phyloP scores from a whole-genome alignment of 2,888 invertebrate species.

The Tholera decimalis region DNA sequence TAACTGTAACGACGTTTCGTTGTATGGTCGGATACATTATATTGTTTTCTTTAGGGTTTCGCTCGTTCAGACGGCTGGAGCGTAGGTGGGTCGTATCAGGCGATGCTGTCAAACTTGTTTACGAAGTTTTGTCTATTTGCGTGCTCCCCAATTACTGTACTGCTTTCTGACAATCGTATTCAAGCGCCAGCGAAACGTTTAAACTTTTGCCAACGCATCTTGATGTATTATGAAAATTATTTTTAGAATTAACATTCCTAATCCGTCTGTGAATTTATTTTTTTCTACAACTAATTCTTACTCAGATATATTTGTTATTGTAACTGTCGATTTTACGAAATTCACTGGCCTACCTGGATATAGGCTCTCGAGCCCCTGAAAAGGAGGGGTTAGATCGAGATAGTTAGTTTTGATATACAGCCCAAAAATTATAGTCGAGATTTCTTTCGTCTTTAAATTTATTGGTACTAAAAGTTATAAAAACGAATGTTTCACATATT shows the following conservation, averaged over 20 bases:
- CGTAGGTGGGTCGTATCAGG: slow-evolving; percentile 78
- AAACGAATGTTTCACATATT: slow-evolving; percentile 23
- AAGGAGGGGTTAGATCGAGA: slow-evolving; percentile 8
- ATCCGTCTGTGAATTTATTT: slow-evolving; percentile 42
- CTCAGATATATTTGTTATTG: slow-evolving; percentile 14
- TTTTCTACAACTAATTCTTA: slow-evolving; percentile 13
- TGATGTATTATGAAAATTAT: slow-evolving; percentile 55
- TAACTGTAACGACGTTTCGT: slow-evolving; percentile 49
- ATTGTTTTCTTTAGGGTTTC: slow-evolving; percentile 74
- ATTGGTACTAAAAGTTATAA: slow-evolving; percentile 32
- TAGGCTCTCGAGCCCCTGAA: slow-evolving; percentile 33
- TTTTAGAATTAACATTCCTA: slow-evolving; percentile 55
- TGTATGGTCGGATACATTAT: slow-evolving; percentile 62
- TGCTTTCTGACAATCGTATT: slow-evolving; percentile 74
- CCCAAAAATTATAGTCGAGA: slow-evolving; percentile 10
- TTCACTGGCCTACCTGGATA: slow-evolving; percentile 10
- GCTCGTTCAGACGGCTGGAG: slow-evolving; percentile 71
- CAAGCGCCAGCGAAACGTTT: slow-evolving; percentile 74
- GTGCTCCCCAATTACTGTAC: slow-evolving; percentile 76
- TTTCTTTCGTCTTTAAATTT: slow-evolving; percentile 35
- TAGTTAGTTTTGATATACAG: slow-evolving; percentile 26
- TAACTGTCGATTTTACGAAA: slow-evolving; percentile 2
- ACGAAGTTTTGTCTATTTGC: slow-evolving; percentile 82
- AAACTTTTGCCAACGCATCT: slow-evolving; percentile 69
- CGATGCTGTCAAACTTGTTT: slow-evolving; percentile 86